Evolutionary conservation across 1,140 invertebrate species (phyloP), one percentile per base, ranked within the genome.

Genomic region (Saccostrea echinata): DNA sequence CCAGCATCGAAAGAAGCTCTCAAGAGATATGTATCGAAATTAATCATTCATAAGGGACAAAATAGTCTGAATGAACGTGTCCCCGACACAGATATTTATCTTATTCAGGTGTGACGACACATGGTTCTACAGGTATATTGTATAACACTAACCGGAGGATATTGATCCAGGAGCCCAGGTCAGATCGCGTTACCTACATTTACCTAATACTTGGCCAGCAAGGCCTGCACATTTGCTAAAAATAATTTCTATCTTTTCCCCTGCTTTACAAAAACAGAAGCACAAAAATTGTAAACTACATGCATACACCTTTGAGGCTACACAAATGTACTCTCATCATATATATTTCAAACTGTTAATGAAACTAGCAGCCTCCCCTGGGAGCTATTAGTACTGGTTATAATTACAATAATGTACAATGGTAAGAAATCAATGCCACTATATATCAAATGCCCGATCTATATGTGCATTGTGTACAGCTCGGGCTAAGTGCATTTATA

Each of bases 391-490:
- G 27, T 16, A 33, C 27, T 30, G 24, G 30, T 76, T 30, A 76
- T 76, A 76, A 76, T 76, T 76, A 76, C 24, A 76, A 76, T 76
- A 76, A 76, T 76, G 68, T 76, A 76, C 16, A 16, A 13, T 76
- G 3, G 27, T 6, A 18, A 27, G 27, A 76, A 30, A 76, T 76
- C 68, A 76, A 76, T 76, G 68, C 68, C 6, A 16, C 27, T 43
- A 43, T 43, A 43, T 43, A 43, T 43, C 43, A 2, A 43, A 43
- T 43, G 43, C 9, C 43, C 43, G 4, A 43, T 43, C 43, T 43
- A 43, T 43, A 43, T 43, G 9, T 43, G 4, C 43, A 43, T 0
- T 43, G 9, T 43, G 43, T 43, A 43, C 43, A 43, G 43, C 9
- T 6, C 9, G 43, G 43, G 4, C 43, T 43, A 43, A 43, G 6